Conservation (phyloP, 2,888 invertebrate species). For the Eilema depressum region DNA sequence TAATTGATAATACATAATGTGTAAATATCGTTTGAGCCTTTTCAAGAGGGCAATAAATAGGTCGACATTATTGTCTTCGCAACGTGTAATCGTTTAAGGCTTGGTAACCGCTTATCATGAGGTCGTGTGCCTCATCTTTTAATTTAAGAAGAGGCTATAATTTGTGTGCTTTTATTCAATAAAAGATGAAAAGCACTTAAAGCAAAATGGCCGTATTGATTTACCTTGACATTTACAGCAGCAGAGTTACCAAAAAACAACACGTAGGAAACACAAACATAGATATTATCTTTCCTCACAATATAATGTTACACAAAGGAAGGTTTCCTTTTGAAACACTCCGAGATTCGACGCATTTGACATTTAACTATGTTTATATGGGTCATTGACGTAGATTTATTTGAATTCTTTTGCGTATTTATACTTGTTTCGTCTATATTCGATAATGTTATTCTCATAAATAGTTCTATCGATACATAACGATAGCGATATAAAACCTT, state of each 20-base stretch:
- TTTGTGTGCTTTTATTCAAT: background rate
- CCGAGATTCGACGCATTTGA: constrained; percentile 10
- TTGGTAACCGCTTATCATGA: background rate
- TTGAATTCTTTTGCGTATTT: background rate
- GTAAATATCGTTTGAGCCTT: background rate
- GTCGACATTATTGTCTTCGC: background rate
- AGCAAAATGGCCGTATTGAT: constrained; percentile 3
- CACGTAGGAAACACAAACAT: constrained; percentile 3
- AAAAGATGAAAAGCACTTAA: constrained; percentile 6
- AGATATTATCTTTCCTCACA: constrained; percentile 14
- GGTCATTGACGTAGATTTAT: constrained; percentile 10
- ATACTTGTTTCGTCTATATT: background rate
- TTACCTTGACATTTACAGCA: constrained; percentile 19
- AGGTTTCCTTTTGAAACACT: constrained; percentile 13
- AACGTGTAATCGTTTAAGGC: background rate
- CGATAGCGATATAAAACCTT: background rate
- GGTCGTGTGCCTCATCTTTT: background rate
- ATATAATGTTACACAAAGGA: constrained; percentile 14
- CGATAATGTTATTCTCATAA: background rate
- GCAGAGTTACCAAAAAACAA: background rate
- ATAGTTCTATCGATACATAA: background rate
- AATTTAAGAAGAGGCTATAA: background rate
- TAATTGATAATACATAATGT: no score
- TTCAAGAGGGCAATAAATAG: background rate
- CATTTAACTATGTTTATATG: constrained; percentile 12